These are phyloP conservation scores for Azorinus chamasolen DNA, from an alignment of 2,888 invertebrate species.

Conservation along the genomic window DNA sequence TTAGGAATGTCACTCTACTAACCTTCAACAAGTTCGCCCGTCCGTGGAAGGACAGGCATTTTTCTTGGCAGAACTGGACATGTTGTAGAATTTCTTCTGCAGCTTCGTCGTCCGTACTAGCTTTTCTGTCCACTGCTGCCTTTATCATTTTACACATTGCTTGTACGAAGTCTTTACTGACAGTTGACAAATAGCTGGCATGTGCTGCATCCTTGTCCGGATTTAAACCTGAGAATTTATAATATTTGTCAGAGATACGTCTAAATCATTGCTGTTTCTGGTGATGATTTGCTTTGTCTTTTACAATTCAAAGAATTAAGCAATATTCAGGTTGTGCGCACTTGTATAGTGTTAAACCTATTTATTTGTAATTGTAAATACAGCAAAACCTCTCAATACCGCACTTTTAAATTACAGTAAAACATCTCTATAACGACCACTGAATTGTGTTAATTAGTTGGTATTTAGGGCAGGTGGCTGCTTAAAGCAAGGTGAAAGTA, in stretches of 20 bases:
- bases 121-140: slow-evolving; percentile 80
- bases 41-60: slow-evolving; percentile 91
- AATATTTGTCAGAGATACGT: slow-evolving; percentile 1
- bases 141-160: slow-evolving; percentile 91
- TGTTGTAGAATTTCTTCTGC: slow-evolving; percentile 90
- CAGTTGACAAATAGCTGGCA: slow-evolving; percentile 89
- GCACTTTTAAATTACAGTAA: too few relatives aligned
- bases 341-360: too few relatives aligned
- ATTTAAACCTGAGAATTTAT: slow-evolving; percentile 86
- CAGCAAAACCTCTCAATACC: too few relatives aligned
- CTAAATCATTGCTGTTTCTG: not conserved
- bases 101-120: slow-evolving; percentile 42
- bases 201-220: slow-evolving; percentile 88
- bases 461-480: too few relatives aligned
- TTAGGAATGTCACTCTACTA: too few relatives aligned
- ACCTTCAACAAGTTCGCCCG: slow-evolving; percentile 87
- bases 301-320: too few relatives aligned
- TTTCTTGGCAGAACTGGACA: slow-evolving; percentile 91
- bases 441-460: too few relatives aligned
- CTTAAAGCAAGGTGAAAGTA: too few relatives aligned
- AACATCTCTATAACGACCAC: too few relatives aligned
- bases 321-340: too few relatives aligned
- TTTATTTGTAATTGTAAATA: too few relatives aligned
- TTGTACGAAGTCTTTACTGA: slow-evolving; percentile 90
- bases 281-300: too few relatives aligned